Evolutionary conservation across 2,888 invertebrate genomes (phyloP), one percentile per base, ranked within the genome.

Genomic region (Drosophila tanythrix): DNA sequence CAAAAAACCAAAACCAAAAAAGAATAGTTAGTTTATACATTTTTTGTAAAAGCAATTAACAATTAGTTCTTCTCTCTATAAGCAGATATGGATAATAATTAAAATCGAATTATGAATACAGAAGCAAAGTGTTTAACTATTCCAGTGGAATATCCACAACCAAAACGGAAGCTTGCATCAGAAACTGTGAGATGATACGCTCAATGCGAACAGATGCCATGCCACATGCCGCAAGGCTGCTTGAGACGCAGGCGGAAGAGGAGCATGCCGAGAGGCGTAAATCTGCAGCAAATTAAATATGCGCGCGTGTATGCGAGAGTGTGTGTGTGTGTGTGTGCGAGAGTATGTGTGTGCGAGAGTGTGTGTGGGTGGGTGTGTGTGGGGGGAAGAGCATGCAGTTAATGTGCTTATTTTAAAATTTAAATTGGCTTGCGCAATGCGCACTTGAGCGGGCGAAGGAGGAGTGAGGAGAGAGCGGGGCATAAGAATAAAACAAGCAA

Each of bases 381-480:
- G 11, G 10, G 25, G 10, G 25, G 11, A n/a, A 29, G n/a, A 38
- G 81, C 76, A 76, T 87, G 89, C 83, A 88, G 88, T 86, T 90
- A 90, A 89, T 89, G 81, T 90, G 89, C 88, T 89, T 89, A 88
- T 89, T 89, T 90, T 88, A 84, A 89, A 90, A 90, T 89, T 89
- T 90, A 89, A 89, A 89, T 89, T 89, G 89, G 86, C 89, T 89
- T 82, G 83, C 84, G 88, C 83, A 87, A 67, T 86, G 87, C 82
- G 79, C 77, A 79, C 83, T 75, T 81, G 67, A 76, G 74, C 48
- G 31, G 29, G 46, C 60, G 51, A 46, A 58, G 65, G 40, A 40
- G 35, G 31, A 56, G 72, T 43, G 51, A 13, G 33, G 35, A 31
- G 55, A 15, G 43, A 38, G 51, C 21, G 43, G 15, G 43, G 51